Percentiles rank a stretch among this genome's conserved stretches.
Conservation (phyloP, 2,888 invertebrate genomes). For the Lapara coniferarum region DNA sequence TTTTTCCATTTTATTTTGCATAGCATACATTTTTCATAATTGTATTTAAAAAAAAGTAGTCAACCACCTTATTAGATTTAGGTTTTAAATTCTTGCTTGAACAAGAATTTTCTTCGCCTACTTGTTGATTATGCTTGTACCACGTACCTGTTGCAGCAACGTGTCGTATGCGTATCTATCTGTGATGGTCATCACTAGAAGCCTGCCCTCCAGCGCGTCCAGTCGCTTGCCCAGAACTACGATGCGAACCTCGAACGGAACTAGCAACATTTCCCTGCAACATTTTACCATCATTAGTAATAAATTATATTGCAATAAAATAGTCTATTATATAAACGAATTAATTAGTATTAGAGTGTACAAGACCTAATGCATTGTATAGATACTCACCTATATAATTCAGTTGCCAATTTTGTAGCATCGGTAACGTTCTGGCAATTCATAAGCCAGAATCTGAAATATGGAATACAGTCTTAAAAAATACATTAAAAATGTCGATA, state of each 20-base stretch:
- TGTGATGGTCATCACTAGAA: slow-evolving; percentile 98
- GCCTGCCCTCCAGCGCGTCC: slow-evolving; percentile 92
- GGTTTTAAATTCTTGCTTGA: no score
- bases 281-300: background rate
- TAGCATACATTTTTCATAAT: no score
- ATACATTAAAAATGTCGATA: background rate
- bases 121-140: background rate
- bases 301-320: background rate
- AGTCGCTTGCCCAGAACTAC: slow-evolving; percentile 98
- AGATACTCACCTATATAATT: slow-evolving; percentile 93
- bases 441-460: slow-evolving; percentile 97
- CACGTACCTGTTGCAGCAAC: slow-evolving; percentile 90
- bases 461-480: slow-evolving; percentile 16
- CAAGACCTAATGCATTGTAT: no score
- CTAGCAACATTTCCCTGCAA: slow-evolving; percentile 86
- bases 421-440: slow-evolving; percentile 98
- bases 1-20: no score
- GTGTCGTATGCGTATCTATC: slow-evolving; percentile 99
- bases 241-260: slow-evolving; percentile 99
- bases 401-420: slow-evolving; percentile 97
- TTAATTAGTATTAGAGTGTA: background rate
- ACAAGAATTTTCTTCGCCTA: background rate
- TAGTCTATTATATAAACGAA: background rate
- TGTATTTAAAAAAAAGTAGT: no score
- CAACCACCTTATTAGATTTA: no score